phyloP scores from a whole-genome alignment of 2,113 vertebrate genomes.

The Chascanopsetta lugubris region DNA sequence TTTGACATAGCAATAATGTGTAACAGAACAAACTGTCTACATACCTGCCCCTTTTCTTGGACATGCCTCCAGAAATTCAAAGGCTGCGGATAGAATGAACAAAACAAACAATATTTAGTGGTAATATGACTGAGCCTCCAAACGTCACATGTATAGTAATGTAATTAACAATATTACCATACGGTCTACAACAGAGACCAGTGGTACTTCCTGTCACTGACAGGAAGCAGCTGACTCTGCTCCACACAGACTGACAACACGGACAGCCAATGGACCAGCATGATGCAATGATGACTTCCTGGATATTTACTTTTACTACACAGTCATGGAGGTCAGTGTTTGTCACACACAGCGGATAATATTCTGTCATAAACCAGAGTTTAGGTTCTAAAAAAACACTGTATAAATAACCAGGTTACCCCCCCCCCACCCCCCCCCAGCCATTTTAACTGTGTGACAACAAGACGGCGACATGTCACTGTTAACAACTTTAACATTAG shows the following conservation, averaged over 20 bases:
- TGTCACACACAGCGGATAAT: neutral
- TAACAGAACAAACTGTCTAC: constrained; percentile 41
- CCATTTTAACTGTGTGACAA: constrained; percentile 13
- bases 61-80: constrained; percentile 83
- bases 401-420: neutral
- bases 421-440: constrained; percentile 26
- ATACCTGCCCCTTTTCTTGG: constrained; percentile 87
- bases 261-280: constrained; percentile 55
- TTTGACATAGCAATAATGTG: neutral
- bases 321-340: constrained; percentile 62
- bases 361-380: neutral
- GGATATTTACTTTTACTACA: constrained; percentile 49
- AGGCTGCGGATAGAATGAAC: constrained; percentile 51
- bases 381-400: neutral
- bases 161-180: too few species aligned
- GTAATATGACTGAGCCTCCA: constrained; percentile 21
- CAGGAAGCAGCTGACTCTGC: constrained; percentile 15
- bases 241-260: constrained; percentile 50
- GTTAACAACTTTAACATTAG: neutral
- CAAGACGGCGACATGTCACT: neutral
- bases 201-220: neutral
- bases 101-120: constrained; percentile 40
- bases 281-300: constrained; percentile 61
- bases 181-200: constrained; percentile 18
- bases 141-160: constrained; percentile 13